Conservation (phyloP, 2,797 vertebrate genomes). For the Scarus forsteni region DNA sequence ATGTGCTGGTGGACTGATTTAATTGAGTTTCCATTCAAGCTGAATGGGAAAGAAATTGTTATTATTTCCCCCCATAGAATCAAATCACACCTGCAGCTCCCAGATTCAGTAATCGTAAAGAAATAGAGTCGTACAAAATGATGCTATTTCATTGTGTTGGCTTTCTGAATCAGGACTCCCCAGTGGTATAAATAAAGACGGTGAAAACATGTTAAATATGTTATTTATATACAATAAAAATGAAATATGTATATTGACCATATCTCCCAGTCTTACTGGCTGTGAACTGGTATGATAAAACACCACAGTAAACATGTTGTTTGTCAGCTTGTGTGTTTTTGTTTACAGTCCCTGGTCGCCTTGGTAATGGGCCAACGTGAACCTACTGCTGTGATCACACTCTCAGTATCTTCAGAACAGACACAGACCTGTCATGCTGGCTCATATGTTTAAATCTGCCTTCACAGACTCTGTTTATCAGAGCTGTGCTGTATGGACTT, state of each 20-base stretch:
- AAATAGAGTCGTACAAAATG: neutral
- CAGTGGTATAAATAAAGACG: neutral
- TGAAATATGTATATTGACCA: constrained; percentile 10
- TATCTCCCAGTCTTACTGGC: constrained; percentile 27
- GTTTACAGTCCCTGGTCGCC: constrained; percentile 47
- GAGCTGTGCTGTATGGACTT: constrained; percentile 15
- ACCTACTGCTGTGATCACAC: constrained; percentile 64
- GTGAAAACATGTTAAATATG: constrained; percentile 10
- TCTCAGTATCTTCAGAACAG: constrained; percentile 37
- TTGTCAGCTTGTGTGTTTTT: constrained; percentile 50
- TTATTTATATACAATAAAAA: constrained; percentile 1
- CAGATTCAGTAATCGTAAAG: neutral
- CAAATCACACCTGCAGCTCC: constrained; percentile 16
- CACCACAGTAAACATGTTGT: constrained; percentile 56
- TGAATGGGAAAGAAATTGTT: constrained; percentile 23
- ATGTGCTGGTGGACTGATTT: constrained; percentile 43
- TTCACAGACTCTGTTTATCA: constrained; percentile 28
- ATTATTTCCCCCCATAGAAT: neutral
- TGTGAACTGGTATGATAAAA: constrained; percentile 38
- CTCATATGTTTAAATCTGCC: constrained; percentile 38
- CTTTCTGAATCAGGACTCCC: too few relatives aligned
- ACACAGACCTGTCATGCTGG: constrained; percentile 35
- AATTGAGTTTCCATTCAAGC: constrained; percentile 48
- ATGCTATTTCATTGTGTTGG: too few relatives aligned
- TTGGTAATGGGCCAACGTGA: constrained; percentile 51